A percentile compares a stretch with the other conserved stretches of the same genome.
Conservation (phyloP, 2,888 invertebrate species). For the Nemotelus pantherinus region DNA sequence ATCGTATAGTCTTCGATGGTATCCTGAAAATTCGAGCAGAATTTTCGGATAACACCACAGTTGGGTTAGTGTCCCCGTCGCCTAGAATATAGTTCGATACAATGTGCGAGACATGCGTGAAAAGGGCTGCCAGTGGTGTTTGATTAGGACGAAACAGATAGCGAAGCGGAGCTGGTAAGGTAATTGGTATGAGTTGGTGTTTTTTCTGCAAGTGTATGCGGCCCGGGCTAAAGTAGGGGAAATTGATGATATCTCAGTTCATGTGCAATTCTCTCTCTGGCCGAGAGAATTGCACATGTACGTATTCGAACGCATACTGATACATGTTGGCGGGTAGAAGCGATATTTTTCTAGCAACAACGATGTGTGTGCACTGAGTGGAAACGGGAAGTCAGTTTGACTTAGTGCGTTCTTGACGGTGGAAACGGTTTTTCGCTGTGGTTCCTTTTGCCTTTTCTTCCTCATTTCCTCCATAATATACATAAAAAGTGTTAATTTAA, state of each 20-base stretch:
- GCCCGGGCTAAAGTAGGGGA: not conserved
- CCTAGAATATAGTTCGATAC: too few species aligned
- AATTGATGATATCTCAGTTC: not conserved
- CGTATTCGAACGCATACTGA: not conserved
- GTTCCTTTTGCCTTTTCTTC: slow-evolving; percentile 38
- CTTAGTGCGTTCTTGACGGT: slow-evolving; percentile 50
- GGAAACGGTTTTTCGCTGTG: slow-evolving; percentile 45
- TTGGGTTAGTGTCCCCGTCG: too few species aligned
- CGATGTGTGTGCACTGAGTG: slow-evolving; percentile 47
- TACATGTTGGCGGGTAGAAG: slow-evolving; percentile 4
- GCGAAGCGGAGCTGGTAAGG: too few species aligned
- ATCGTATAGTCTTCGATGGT: slow-evolving; percentile 28
- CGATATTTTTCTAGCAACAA: slow-evolving; percentile 17
- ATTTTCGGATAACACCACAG: too few species aligned
- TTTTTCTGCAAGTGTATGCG: not conserved
- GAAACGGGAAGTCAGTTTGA: slow-evolving; percentile 50
- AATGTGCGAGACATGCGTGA: not conserved
- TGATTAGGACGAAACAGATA: not conserved
- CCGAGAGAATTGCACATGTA: slow-evolving; percentile 5
- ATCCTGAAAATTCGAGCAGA: slow-evolving; percentile 15
- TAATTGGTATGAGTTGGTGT: too few species aligned
- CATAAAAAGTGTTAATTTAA: not conserved
- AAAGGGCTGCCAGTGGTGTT: not conserved
- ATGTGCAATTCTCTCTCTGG: not conserved
- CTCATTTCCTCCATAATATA: slow-evolving; percentile 14